Evolutionary conservation across 2,888 invertebrate species (phyloP).

Genomic region (Cerastoderma edule): DNA sequence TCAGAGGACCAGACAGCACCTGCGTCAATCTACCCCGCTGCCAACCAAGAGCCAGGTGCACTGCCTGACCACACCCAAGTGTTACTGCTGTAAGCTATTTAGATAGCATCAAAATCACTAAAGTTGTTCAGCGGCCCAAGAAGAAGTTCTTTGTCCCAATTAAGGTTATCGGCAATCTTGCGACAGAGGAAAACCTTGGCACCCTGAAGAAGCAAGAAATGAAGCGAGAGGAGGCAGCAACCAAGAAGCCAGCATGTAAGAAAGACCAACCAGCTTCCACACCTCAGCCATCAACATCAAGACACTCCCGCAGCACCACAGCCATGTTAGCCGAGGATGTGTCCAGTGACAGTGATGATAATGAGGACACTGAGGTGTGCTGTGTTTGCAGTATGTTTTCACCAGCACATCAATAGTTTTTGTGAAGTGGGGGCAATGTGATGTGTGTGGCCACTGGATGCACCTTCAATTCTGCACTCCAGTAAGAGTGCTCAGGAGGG

Average conservation of each 20-base stretch:
- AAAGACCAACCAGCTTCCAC: not conserved
- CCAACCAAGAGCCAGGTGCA: not conserved
- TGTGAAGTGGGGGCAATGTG: constrained; percentile 34
- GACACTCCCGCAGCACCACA: constrained; percentile 5
- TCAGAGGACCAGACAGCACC: constrained; percentile 22
- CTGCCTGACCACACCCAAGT: not conserved
- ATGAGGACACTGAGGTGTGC: constrained; percentile 21
- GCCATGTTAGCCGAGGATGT: not conserved
- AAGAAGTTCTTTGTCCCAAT: constrained; percentile 38
- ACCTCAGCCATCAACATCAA: not conserved
- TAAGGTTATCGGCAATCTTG: constrained; percentile 24
- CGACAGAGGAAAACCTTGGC: constrained; percentile 25
- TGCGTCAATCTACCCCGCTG: constrained; percentile 25
- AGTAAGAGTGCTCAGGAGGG: constrained; percentile 23
- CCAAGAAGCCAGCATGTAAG: not conserved
- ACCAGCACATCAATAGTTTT: constrained; percentile 21
- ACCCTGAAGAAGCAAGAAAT: constrained; percentile 6
- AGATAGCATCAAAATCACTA: constrained; percentile 10
- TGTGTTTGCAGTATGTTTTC: constrained; percentile 16
- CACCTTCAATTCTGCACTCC: constrained; percentile 24
- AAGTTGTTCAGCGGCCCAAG: constrained; percentile 10
- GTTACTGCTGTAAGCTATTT: not conserved
- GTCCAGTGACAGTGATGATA: not conserved
- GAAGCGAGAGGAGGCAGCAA: not conserved
- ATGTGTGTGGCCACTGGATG: constrained; percentile 29